These are phyloP conservation scores for Lucilia sericata DNA, from an alignment of 1,140 invertebrate genomes.

Conservation along the genomic window DNA sequence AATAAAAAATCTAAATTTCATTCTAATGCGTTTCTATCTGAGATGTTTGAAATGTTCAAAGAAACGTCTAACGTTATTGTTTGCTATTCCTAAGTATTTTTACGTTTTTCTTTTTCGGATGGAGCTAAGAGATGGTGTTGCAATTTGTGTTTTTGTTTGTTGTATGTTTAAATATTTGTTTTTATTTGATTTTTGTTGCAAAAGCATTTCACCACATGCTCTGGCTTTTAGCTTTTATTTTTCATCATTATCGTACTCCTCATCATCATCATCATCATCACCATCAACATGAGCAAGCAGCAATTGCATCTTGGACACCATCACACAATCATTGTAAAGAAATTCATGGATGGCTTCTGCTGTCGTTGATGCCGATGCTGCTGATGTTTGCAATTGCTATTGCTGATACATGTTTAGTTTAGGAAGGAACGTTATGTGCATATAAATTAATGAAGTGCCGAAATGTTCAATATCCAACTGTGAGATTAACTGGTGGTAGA, in stretches of 20 bases:
- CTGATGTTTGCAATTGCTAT: neutral
- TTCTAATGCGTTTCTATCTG: constrained; percentile 29
- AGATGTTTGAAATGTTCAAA: constrained; percentile 14
- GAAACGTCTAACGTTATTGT: neutral
- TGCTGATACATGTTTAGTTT: neutral
- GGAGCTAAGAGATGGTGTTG: constrained; percentile 14
- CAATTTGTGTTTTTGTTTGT: constrained; percentile 22
- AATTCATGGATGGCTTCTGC: constrained; percentile 7
- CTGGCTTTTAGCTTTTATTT: neutral
- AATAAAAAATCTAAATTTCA: constrained; percentile 28
- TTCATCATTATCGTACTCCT: neutral
- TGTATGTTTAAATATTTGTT: neutral
- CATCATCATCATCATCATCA: neutral
- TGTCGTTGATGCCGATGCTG: neutral
- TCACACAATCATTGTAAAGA: neutral
- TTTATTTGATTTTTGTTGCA: neutral
- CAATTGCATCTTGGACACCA: too few species aligned
- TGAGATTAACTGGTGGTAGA: constrained; percentile 26
- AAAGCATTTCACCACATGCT: neutral
- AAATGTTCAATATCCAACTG: constrained; percentile 29
- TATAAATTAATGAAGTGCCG: constrained; percentile 29
- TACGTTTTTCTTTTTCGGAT: neutral
- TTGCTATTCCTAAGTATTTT: neutral
- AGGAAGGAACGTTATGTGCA: neutral
- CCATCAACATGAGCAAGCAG: neutral